phyloP scores from a whole-genome alignment of 2,113 vertebrate genomes.

The Sinocyclocheilus anophthalmus region DNA sequence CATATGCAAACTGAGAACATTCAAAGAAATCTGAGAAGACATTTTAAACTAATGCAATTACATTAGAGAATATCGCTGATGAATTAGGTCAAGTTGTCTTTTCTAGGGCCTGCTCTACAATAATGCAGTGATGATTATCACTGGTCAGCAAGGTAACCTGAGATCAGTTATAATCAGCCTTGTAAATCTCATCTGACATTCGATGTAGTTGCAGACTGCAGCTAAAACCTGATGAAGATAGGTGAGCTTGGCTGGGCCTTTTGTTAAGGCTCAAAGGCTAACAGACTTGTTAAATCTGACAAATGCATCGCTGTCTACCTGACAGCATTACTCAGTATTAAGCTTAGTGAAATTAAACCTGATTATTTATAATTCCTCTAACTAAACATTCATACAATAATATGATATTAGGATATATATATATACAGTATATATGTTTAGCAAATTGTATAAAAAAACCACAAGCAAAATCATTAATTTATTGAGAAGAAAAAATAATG shows the following conservation, averaged over 20 bases:
- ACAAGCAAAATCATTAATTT: not conserved
- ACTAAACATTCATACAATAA: not conserved
- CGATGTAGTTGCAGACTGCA: constrained; percentile 38
- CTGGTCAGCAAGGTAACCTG: constrained; percentile 35
- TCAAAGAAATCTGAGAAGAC: not conserved
- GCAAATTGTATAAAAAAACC: not conserved
- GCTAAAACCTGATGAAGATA: constrained; percentile 47
- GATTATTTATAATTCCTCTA: constrained; percentile 14
- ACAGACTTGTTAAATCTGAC: constrained; percentile 13
- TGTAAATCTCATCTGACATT: constrained; percentile 56
- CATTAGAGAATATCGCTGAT: not conserved
- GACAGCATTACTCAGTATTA: not conserved
- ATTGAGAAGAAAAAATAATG: not conserved
- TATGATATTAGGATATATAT: too few relatives aligned
- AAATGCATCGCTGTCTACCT: constrained; percentile 12
- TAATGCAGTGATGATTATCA: constrained; percentile 35
- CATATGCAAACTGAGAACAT: not conserved
- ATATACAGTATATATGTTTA: not conserved
- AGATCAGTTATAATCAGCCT: constrained; percentile 47
- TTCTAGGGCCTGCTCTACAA: not conserved
- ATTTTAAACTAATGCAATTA: not conserved
- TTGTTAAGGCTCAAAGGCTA: constrained; percentile 36
- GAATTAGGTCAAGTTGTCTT: constrained; percentile 20
- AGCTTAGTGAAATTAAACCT: constrained; percentile 5
- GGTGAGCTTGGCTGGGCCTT: constrained; percentile 48